Conservation (phyloP, 2,113 vertebrate species). For the Oxyura jamaicensis region DNA sequence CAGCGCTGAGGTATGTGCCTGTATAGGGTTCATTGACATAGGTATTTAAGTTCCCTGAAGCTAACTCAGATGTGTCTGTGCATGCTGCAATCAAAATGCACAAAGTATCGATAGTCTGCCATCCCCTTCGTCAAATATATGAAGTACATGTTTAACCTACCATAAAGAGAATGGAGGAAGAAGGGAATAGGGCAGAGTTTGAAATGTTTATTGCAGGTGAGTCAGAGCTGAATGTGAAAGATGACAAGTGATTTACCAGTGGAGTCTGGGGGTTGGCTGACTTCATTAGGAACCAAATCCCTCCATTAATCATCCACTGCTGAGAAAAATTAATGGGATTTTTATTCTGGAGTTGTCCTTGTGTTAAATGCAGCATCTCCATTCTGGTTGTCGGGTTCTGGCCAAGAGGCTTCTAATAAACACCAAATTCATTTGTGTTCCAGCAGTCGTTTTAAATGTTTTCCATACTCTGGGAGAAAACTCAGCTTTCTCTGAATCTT, state of each 20-base stretch:
- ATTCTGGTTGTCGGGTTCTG: background rate
- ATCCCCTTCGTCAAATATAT: background rate
- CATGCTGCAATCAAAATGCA: background rate
- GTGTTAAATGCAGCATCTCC: background rate
- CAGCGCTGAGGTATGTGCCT: background rate
- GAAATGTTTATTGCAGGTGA: background rate
- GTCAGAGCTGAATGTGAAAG: conserved; percentile 9
- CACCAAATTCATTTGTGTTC: background rate
- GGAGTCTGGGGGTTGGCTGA: conserved; percentile 2
- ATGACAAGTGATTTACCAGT: background rate
- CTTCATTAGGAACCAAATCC: background rate
- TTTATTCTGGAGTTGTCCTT: background rate
- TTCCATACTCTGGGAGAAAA: background rate
- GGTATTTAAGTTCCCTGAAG: background rate
- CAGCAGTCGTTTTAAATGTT: background rate
- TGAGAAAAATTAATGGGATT: background rate
- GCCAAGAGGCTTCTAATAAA: background rate
- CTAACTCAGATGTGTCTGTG: background rate
- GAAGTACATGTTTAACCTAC: background rate
- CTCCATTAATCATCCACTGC: background rate
- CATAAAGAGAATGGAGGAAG: background rate
- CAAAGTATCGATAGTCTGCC: background rate
- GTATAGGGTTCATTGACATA: background rate
- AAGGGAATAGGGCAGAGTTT: background rate
- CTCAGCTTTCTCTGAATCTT: background rate